Conservation (phyloP, 2,113 vertebrate genomes). For the Muntiacus muntjak region DNA sequence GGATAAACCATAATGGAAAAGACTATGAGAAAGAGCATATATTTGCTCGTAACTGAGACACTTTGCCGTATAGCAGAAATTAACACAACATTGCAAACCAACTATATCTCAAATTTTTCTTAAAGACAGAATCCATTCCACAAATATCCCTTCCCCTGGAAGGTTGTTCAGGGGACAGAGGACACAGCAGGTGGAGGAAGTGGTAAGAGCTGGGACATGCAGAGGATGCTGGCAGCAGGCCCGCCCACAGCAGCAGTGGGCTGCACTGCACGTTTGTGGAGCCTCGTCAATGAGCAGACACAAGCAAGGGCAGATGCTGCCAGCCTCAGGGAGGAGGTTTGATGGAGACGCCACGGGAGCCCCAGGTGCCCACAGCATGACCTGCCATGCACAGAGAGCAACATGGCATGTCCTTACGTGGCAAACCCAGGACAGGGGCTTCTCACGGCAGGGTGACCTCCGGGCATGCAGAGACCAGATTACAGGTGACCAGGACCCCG, state of each 20-base stretch:
- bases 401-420: rapidly evolving
- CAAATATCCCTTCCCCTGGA: not conserved
- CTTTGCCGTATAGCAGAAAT: not conserved
- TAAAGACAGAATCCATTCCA: not conserved
- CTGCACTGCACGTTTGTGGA: not conserved
- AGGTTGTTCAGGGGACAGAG: not conserved
- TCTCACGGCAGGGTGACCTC: not conserved
- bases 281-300: rapidly evolving
- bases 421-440: not conserved
- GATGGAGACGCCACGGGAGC: not conserved
- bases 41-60: not conserved
- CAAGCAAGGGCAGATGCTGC: not conserved
- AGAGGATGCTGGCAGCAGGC: not conserved
- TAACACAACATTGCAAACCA: not conserved
- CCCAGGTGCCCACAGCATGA: not conserved
- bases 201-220: not conserved
- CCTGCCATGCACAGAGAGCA: not conserved
- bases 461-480: not conserved
- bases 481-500: not conserved
- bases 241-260: not conserved
- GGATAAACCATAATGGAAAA: not conserved
- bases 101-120: not conserved
- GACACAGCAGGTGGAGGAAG: not conserved
- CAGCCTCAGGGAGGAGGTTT: not conserved
- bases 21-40: not conserved